Conservation (phyloP, 2,797 vertebrate species). For the Sebastes iracundus region DNA sequence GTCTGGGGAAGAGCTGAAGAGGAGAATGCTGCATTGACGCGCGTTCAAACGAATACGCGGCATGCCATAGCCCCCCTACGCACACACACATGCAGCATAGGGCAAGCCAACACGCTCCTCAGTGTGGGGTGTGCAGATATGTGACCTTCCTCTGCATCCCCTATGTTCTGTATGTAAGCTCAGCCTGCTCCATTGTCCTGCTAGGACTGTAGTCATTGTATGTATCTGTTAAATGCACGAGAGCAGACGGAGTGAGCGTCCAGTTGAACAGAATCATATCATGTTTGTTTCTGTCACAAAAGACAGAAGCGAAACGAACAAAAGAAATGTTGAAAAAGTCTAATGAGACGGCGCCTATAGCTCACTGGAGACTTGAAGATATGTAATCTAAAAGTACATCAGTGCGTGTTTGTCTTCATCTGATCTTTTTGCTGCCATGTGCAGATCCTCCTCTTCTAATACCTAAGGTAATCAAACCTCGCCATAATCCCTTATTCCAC, state of each 20-base stretch:
- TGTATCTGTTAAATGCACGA: neutral
- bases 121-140: slow-evolving; percentile 65
- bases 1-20: slow-evolving; percentile 41
- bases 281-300: neutral
- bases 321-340: neutral
- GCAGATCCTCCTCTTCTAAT: slow-evolving; percentile 1
- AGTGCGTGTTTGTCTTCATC: neutral
- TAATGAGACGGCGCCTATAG: neutral
- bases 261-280: neutral
- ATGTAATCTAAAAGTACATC: neutral
- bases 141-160: slow-evolving; percentile 60
- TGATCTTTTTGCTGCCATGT: neutral
- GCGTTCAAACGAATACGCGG: slow-evolving; percentile 54
- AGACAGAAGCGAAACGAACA: neutral
- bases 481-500: slow-evolving; percentile 22
- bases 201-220: slow-evolving; percentile 10
- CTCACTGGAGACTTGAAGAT: neutral
- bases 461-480: slow-evolving; percentile 30
- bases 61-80: slow-evolving; percentile 67
- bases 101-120: slow-evolving; percentile 51
- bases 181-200: slow-evolving; percentile 37
- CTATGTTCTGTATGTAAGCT: slow-evolving; percentile 28
- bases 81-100: slow-evolving; percentile 58
- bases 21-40: slow-evolving; percentile 60
- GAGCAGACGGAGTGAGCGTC: neutral